phyloP scores from a whole-genome alignment of 1,140 invertebrate species.

The Lasioglossum baleicum region DNA sequence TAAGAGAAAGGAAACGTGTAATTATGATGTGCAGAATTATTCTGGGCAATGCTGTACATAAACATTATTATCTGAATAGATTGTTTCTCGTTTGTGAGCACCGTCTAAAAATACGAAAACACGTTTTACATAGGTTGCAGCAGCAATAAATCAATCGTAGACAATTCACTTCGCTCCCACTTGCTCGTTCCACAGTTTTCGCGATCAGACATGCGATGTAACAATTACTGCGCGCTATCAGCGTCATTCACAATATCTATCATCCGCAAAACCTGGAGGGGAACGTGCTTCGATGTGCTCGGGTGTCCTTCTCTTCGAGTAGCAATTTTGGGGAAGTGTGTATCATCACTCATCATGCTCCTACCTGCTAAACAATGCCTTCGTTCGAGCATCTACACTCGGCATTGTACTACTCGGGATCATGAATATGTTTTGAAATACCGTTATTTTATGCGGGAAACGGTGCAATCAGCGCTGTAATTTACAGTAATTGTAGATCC shows the following conservation, averaged over 20 bases:
- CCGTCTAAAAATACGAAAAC: conserved; percentile 21
- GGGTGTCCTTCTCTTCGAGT: conserved; percentile 33
- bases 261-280: conserved; percentile 57
- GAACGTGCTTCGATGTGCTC: conserved; percentile 34
- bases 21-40: too few species aligned
- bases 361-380: conserved; percentile 7
- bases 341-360: conserved; percentile 20
- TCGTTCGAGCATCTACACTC: conserved; percentile 16
- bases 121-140: conserved; percentile 61
- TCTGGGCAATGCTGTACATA: too few species aligned
- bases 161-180: conserved; percentile 58
- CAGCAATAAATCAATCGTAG: conserved; percentile 70
- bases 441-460: background rate
- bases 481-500: background rate
- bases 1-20: too few species aligned
- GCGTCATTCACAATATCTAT: conserved; percentile 70
- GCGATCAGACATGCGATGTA: conserved; percentile 72
- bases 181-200: conserved; percentile 53
- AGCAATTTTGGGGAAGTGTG: conserved; percentile 38
- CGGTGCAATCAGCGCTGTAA: too few species aligned
- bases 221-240: conserved; percentile 69
- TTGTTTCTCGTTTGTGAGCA: background rate
- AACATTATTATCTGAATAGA: too few species aligned
- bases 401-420: background rate
- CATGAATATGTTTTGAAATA: background rate